Base-by-base conservation (phyloP, 2,888 invertebrate genomes). In the Lycia hirtaria region DNA sequence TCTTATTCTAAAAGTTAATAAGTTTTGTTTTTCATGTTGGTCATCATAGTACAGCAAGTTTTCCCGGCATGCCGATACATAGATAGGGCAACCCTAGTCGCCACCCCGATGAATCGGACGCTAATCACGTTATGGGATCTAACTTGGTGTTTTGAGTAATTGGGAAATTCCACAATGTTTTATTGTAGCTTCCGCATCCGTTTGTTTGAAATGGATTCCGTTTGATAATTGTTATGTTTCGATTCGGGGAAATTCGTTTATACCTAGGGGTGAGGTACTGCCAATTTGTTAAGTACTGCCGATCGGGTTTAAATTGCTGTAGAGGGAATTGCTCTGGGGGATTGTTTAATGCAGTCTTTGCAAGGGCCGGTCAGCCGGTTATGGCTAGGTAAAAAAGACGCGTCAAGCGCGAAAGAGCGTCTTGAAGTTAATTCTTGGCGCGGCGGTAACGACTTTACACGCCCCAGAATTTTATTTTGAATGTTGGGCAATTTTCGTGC, bases 101-200 rank as follows among this genome's bases (percentile, higher is more conserved):
- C 24, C 80, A 49, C 55, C 61, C 77, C 73, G 73, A 73, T 80
- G 81, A 81, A 81, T 76, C 73, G 71, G 73, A 60, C 76, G 69
- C 73, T 82, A 81, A 85, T 86, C 83, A 77, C 71, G 76, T 76
- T 75, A 81, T 80, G 75, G 79, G 78, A 84, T 81, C 81, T 76
- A 74, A 75, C 73, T 72, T 68, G 68, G 71, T 71, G 71, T 80
- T 81, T 79, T 78, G 72, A 76, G 73, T 76, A 76, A 79, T 78
- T 76, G 73, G 75, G 72, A 69, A 76, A 72, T 73, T 67, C 73
- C 73, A 62, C 58, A 62, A 69, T 58, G 43, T 69, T 68, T 71
- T 68, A 66, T 68, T 66, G 57, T 53, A 49, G 43, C 58, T 54
- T 57, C 44, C 41, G 15, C 38, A 26, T 63, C 62, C 56, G 64